Evolutionary conservation across 2,888 invertebrate genomes (phyloP).

Genomic region (Erebia palarica): DNA sequence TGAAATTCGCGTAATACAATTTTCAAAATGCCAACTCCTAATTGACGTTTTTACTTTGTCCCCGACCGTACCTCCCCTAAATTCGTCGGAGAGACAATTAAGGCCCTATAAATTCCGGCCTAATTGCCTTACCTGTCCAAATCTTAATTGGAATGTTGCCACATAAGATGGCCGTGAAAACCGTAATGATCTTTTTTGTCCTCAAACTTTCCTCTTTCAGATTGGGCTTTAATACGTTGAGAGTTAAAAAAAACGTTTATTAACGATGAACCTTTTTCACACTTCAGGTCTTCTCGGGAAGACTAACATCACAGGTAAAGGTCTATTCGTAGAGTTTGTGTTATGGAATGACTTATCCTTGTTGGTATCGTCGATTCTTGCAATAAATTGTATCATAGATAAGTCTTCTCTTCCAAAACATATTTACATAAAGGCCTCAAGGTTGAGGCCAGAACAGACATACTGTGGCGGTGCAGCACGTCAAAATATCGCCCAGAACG

Average conservation of each 20-base stretch:
- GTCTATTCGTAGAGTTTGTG: conserved; percentile 60
- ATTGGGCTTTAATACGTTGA: conserved; percentile 71
- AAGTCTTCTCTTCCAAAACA: neutral
- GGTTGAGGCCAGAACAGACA: too few species aligned
- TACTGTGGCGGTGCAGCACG: too few species aligned
- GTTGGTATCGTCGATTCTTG: conserved; percentile 54
- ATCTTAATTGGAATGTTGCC: conserved; percentile 64
- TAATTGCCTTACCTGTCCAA: conserved; percentile 63
- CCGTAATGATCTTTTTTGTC: conserved; percentile 71
- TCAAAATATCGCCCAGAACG: too few species aligned
- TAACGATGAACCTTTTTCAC: conserved; percentile 81
- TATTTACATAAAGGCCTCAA: neutral
- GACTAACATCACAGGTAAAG: conserved; percentile 83
- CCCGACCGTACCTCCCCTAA: conserved; percentile 48
- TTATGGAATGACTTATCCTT: conserved; percentile 68
- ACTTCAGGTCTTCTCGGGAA: conserved; percentile 84
- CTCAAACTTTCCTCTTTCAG: conserved; percentile 80
- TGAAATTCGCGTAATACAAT: conserved; percentile 39
- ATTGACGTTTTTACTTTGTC: conserved; percentile 55
- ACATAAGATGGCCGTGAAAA: conserved; percentile 51
- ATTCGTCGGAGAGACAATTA: conserved; percentile 56
- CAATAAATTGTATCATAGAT: conserved; percentile 30
- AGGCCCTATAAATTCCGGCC: conserved; percentile 59
- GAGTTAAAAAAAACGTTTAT: conserved; percentile 66
- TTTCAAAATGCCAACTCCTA: conserved; percentile 48